These are phyloP conservation scores for Actinernus sp. DNA, from an alignment of 92 coral and sea anemone species.

Conservation along the genomic window DNA sequence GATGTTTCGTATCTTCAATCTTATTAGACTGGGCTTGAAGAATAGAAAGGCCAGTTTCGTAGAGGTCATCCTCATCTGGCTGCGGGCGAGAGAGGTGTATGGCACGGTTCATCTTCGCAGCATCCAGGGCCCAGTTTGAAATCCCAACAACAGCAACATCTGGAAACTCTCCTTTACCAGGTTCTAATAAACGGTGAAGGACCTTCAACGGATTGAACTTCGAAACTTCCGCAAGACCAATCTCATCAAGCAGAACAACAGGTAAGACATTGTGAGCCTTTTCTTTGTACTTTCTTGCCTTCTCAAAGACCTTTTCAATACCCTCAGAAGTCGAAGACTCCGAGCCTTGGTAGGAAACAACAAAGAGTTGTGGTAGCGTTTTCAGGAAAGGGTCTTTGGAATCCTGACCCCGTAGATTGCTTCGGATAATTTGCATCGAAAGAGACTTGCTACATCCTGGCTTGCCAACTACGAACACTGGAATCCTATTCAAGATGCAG, in stretches of 20 bases:
- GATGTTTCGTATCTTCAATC: constrained; percentile 1
- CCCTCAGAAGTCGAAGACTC: constrained; percentile 98
- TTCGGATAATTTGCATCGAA: constrained; percentile 94
- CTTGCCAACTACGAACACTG: constrained; percentile 97
- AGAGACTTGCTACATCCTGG: constrained; percentile 99
- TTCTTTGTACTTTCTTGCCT: constrained; percentile 91
- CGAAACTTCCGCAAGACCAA: constrained; percentile 96
- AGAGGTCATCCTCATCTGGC: constrained; percentile 84
- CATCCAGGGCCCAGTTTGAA: constrained; percentile 98
- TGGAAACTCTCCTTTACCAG: constrained; percentile 82
- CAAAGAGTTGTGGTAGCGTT: constrained; percentile 88
- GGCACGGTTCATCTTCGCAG: constrained; percentile 99
- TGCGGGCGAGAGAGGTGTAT: constrained; percentile 97
- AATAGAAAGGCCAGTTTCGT: constrained; percentile 90
- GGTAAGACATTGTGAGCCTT: constrained; percentile 86
- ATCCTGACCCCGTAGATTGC: constrained; percentile 93
- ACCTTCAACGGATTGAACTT: constrained; percentile 98
- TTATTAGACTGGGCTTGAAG: constrained; percentile 49
- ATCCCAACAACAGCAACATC: constrained; percentile 99
- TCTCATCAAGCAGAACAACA: constrained; percentile 95
- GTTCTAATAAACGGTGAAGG: constrained; percentile 92
- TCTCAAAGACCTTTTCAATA: constrained; percentile 92
- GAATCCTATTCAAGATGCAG: constrained; percentile 92
- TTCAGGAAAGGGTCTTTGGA: constrained; percentile 81
- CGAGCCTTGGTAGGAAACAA: constrained; percentile 96